Evolutionary conservation across 1,140 invertebrate species (phyloP), one percentile per base, ranked within the genome.

Genomic region (Caenorhabditis inopinata): DNA sequence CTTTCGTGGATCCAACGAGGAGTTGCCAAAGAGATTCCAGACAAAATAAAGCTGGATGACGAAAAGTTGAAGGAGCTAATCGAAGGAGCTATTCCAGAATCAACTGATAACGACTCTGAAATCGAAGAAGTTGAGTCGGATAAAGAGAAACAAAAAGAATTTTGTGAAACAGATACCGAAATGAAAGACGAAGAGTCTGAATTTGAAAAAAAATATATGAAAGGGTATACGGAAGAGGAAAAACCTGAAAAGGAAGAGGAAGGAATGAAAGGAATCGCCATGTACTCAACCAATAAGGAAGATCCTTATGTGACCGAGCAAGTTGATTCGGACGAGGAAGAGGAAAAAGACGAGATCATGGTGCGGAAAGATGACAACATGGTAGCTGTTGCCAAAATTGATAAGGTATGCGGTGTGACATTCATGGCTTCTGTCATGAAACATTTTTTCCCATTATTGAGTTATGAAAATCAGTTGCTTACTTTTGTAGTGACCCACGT

Each of bases 1-100:
- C 47, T 82, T 6, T 38, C 53, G 3, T 83, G 82, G 82, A 79
- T 83, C 23, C 27, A 80, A 49, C 82, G 82, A 45, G 82, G 82
- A 25, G 82, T 83, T 18, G 51, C 82, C 0, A 83, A 83, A 53
- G 49, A 62, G 16, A 79, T 74, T 48, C 82, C 82, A 12, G 76
- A 82, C 25, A 83, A 83, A 49, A 51, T 83, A 23, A 78, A 83
- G 29, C 25, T 83, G 38, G 51, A 78, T 21, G 48, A 73, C 14
- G 74, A 90, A 45, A 23, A 81, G 46, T 74, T 81, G 1, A 58
- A 81, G 25, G 16, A 81, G 21, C 74, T 81, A 9, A 75, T 81
- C 42, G 35, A 81, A 38, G 79, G 79, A 79, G 49, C 38, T 2
- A 25, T 58, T 32, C 75, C 35, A 2, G 27, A 27, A 58, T 49